Evolutionary conservation across 2,888 invertebrate genomes (phyloP).

Genomic region (Amphipyra berbera): DNA sequence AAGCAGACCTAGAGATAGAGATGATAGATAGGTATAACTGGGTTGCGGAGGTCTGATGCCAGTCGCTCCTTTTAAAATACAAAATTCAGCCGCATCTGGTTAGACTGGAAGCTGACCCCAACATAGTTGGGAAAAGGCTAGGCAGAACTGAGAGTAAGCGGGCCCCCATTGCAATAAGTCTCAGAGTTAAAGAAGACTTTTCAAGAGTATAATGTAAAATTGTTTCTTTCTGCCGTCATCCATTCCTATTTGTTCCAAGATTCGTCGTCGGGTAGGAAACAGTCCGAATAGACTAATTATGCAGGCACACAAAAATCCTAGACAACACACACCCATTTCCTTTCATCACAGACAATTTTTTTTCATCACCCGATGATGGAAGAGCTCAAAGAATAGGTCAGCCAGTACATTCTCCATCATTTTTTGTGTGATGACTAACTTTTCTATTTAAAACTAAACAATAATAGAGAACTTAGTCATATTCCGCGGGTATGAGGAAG

Average conservation of each 20-base stretch:
- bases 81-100: no score
- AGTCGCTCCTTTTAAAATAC: no score
- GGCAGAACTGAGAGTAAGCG: no score
- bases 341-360: slow-evolving; percentile 20
- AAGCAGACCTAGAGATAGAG: no score
- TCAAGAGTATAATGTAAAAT: no score
- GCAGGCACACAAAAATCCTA: slow-evolving; percentile 8
- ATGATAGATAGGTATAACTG: no score
- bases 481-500: slow-evolving; percentile 37
- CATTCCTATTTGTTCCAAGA: slow-evolving; percentile 11
- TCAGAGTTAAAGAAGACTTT: background rate
- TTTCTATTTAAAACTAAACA: slow-evolving; percentile 53
- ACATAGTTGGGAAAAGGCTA: no score
- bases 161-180: no score
- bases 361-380: slow-evolving; percentile 40
- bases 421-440: slow-evolving; percentile 50
- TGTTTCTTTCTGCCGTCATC: no score
- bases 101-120: no score
- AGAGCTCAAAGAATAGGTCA: slow-evolving; percentile 44
- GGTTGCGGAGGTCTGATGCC: no score
- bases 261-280: slow-evolving; percentile 12
- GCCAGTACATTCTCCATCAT: slow-evolving; percentile 33
- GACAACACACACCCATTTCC: slow-evolving; percentile 24
- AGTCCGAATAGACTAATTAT: slow-evolving; percentile 23
- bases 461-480: slow-evolving; percentile 52